Conservation (phyloP, 1,140 invertebrate genomes). For the Orchestia grillus region DNA sequence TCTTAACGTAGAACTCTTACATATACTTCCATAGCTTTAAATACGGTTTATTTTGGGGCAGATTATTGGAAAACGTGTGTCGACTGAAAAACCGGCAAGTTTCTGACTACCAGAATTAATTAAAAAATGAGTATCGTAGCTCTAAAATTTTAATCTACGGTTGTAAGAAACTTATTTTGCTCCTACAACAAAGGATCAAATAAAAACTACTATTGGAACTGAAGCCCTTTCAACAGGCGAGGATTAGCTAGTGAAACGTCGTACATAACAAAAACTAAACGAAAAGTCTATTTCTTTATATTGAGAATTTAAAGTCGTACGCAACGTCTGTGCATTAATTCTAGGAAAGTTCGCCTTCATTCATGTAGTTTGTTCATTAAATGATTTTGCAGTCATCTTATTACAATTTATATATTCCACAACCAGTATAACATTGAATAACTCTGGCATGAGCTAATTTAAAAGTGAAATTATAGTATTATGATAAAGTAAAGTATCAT, state of each 20-base stretch:
- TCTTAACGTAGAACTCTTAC: background rate
- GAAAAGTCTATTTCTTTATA: no score
- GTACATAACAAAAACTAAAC: no score
- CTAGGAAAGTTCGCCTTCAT: no score
- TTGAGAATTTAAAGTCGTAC: no score
- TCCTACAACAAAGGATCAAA: background rate
- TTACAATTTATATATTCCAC: background rate
- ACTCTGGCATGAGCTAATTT: background rate
- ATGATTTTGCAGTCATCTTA: background rate
- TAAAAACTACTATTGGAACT: background rate
- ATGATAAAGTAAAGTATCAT: no score
- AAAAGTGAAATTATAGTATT: no score
- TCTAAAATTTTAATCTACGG: background rate
- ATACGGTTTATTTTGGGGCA: background rate
- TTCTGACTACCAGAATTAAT: background rate
- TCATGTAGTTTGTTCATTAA: background rate
- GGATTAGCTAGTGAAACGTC: no score
- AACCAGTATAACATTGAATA: background rate
- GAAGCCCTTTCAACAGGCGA: no score
- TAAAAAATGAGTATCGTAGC: background rate
- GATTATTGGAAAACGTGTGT: background rate
- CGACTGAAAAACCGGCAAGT: background rate
- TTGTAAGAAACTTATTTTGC: background rate
- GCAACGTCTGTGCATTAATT: no score
- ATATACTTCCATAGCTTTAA: background rate